Evolutionary conservation across 2,888 invertebrate species (phyloP).

Genomic region (Philereme transversata): DNA sequence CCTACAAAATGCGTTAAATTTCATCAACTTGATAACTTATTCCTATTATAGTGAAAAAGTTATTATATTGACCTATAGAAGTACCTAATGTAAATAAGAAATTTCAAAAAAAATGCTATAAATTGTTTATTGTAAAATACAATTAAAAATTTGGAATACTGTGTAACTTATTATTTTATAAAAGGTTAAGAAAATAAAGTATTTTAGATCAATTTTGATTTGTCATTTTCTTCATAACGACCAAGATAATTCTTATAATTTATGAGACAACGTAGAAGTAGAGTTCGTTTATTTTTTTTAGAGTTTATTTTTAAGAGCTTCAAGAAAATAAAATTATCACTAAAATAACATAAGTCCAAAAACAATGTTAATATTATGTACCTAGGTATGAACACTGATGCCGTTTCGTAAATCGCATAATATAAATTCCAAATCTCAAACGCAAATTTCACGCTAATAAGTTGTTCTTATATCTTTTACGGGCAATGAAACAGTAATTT

Average conservation of each 20-base stretch:
- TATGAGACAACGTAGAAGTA: too few species aligned
- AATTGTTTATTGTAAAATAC: conserved; percentile 72
- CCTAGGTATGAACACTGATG: neutral
- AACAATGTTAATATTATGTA: too few species aligned
- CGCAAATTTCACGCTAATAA: conserved; percentile 50
- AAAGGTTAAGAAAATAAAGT: conserved; percentile 79
- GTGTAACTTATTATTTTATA: conserved; percentile 79
- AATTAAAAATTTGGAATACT: conserved; percentile 54
- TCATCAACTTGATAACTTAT: conserved; percentile 22
- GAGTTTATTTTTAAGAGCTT: too few species aligned
- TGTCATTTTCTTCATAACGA: conserved; percentile 6
- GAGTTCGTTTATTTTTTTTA: too few species aligned
- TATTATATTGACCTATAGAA: conserved; percentile 41
- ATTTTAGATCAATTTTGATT: conserved; percentile 72
- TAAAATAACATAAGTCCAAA: too few species aligned
- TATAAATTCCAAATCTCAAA: conserved; percentile 30
- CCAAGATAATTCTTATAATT: too few species aligned
- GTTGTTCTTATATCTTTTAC: conserved; percentile 65
- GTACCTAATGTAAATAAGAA: conserved; percentile 44
- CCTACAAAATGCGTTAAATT: too few species aligned
- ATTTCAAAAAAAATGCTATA: conserved; percentile 66
- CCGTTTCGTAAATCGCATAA: conserved; percentile 21
- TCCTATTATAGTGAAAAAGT: conserved; percentile 49
- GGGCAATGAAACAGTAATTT: conserved; percentile 75
- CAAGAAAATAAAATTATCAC: too few species aligned